These are phyloP conservation scores for Trachythela sp. DNA, from an alignment of 64 coral and sea anemone species.

Conservation along the genomic window DNA sequence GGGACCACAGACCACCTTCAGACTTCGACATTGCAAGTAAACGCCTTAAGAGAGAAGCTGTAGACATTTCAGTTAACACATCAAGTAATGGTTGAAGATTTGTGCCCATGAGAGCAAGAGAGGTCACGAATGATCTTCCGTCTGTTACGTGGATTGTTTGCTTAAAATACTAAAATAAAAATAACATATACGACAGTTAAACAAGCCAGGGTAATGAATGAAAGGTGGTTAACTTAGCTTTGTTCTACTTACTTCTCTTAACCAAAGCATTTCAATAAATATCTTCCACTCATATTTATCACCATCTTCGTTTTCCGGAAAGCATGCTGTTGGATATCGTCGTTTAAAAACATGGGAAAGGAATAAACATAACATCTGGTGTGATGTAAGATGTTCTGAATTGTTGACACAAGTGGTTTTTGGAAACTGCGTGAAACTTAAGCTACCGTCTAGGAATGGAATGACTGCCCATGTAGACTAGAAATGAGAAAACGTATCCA, in stretches of 20 bases:
- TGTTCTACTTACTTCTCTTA: background rate
- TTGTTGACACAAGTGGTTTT: background rate
- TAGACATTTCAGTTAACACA: background rate
- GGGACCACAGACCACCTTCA: background rate
- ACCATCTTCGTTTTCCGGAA: background rate
- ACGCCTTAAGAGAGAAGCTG: background rate
- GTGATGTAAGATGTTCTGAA: background rate
- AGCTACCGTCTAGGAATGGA: background rate
- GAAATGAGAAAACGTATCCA: background rate
- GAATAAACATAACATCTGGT: background rate
- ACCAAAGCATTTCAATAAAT: background rate
- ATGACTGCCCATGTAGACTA: background rate
- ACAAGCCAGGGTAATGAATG: no score
- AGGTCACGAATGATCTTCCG: background rate
- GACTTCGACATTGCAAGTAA: background rate
- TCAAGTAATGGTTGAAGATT: conserved; percentile 7
- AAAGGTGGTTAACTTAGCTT: no score
- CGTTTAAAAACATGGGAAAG: background rate
- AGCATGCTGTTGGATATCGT: background rate
- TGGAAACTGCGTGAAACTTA: background rate
- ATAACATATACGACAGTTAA: background rate
- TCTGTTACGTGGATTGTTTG: background rate
- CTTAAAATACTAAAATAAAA: background rate
- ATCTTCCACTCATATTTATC: background rate
- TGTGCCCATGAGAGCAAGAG: background rate